phyloP scores from a whole-genome alignment of 2,113 vertebrate genomes.

The Sus scrofa region T2T-Sscrofa CM000818.6:76172501-76173000 shows the following conservation, averaged over 20 bases:
- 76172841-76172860: not conserved
- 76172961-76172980: not conserved
- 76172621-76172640: not conserved
- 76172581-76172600: not conserved
- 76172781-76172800: not conserved
- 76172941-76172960: not conserved
- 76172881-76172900: not conserved
- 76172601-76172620: not conserved
- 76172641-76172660: not conserved
- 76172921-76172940: not conserved
- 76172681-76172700: conserved; percentile 22
- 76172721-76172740: not conserved
- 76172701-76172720: not conserved
- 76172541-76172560: not conserved
- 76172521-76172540: not conserved
- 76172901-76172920: not conserved
- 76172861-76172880: not conserved
- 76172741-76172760: not conserved
- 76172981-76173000: not conserved
- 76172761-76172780: not conserved
- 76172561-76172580: not conserved
- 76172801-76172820: conserved; percentile 17
- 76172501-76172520: not conserved
- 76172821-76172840: not conserved
- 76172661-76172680: conserved; percentile 10